A percentile compares a stretch with the other conserved stretches of the same genome.
Conservation (phyloP, 2,888 invertebrate species). For the Cantharis nigra region DNA sequence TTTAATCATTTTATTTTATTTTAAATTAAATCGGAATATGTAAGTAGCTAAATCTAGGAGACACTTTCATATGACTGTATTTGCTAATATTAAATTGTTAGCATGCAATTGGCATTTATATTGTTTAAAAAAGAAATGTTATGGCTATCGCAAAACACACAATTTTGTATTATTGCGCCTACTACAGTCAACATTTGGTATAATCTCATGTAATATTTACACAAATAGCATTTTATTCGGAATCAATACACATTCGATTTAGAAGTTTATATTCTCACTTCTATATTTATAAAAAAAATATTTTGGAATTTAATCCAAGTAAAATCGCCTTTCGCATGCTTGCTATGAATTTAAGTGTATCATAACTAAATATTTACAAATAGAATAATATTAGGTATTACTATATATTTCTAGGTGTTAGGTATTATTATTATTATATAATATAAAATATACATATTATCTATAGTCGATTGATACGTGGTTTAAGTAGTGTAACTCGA, state of each 20-base stretch:
- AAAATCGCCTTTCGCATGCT: neutral
- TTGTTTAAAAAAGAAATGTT: neutral
- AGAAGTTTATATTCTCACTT: neutral
- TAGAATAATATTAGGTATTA: too few species aligned
- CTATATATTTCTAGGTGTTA: too few species aligned
- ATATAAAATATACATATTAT: too few species aligned
- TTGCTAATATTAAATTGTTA: neutral
- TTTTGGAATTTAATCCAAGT: neutral
- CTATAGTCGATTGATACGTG: too few species aligned
- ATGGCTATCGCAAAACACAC: neutral
- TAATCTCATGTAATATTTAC: neutral
- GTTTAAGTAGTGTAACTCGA: too few species aligned
- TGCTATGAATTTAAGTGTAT: neutral
- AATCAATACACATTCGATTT: neutral
- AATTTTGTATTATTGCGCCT: neutral
- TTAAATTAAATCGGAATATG: too few species aligned
- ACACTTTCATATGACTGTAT: neutral
- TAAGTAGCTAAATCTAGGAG: neutral
- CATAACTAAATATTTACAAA: too few species aligned
- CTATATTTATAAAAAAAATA: neutral
- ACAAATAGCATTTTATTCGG: neutral
- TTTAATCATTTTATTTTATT: too few species aligned
- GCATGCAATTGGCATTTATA: neutral
- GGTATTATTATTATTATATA: too few species aligned
- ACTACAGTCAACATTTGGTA: neutral